These are phyloP conservation scores for Xiphophorus maculatus DNA, from an alignment of 2,113 vertebrate genomes.

Conservation along the genomic window DNA sequence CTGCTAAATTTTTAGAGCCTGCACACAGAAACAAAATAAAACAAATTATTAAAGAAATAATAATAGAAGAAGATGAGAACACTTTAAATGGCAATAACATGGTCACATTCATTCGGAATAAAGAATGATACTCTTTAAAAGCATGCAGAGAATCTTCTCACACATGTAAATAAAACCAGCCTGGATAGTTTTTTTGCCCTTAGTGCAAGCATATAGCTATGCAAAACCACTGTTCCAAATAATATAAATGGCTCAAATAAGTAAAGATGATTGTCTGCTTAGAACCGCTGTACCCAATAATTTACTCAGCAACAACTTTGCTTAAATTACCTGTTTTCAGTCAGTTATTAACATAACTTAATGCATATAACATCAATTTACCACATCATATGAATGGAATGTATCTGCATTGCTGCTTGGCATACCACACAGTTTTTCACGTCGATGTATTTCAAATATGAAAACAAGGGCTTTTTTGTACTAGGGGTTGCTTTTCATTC, in stretches of 20 bases:
- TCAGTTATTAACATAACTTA: background rate
- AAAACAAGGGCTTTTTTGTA: conserved; percentile 17
- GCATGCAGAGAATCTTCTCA: conserved; percentile 37
- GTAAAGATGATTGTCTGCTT: background rate
- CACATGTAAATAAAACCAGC: conserved; percentile 56
- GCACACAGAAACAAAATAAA: conserved; percentile 2
- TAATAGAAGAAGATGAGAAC: background rate
- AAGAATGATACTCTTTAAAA: conserved; percentile 2
- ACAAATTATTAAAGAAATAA: background rate
- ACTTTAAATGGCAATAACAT: background rate
- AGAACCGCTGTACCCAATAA: background rate
- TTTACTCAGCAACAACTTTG: background rate
- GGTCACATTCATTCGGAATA: background rate
- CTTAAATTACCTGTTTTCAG: background rate
- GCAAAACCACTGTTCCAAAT: background rate
- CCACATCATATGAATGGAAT: background rate
- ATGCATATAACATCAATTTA: background rate
- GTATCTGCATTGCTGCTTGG: background rate
- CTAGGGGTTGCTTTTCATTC: conserved; percentile 2
- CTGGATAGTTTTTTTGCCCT: conserved; percentile 31
- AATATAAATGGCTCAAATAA: background rate
- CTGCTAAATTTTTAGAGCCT: conserved; percentile 75
- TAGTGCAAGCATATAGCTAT: conserved; percentile 22
- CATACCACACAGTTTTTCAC: background rate
- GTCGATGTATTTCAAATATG: background rate